Evolutionary conservation across 1,140 invertebrate species (phyloP), one percentile per base, ranked within the genome.

Genomic region (Pseudomyrmex concolor): DNA sequence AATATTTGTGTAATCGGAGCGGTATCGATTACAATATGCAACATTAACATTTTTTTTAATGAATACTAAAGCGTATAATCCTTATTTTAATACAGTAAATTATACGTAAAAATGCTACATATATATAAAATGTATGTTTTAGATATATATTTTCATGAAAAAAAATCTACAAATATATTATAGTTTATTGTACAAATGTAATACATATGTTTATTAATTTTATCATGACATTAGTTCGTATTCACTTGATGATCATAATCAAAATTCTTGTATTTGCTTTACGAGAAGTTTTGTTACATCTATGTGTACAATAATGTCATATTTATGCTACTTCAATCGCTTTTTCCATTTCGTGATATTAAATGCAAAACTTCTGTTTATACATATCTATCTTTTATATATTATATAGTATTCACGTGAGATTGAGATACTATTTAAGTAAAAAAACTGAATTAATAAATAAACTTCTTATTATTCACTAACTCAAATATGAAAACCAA

Each of bases 381-480:
- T 55, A 45, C 15, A 19, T 64, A 66, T 84, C 59, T 72, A 88
- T 84, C 86, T 92, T 67, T 89, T 85, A 80, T 77, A 74, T 88
- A 34, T 34, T 34, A 80, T 77, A 74, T 88, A 87, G 13, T 84
- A 86, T 63, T 80, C 85, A 77, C 63, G 34, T 76, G 4, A 67
- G 34, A 34, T 34, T 34, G 34, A 34, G 34, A 34, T 34, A 34
- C 4, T 34, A 34, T 77, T 80, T 4, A 80, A n/a, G 19, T 55
- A 13, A 89, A 81, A 34, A 45, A 17, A 78, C 89, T 86, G 83
- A 76, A 51, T 70, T 83, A 86, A 82, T 83, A 86, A 82, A 86
- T 86, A 72, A 82, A 77, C 13, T 82, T 19, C 7, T 62, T 34
- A 64, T 54, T 60, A 81, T 60, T 55, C 71, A 12, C 63, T 9